Conservation (phyloP, 2,888 invertebrate species). For the Stratiomys singularior region DNA sequence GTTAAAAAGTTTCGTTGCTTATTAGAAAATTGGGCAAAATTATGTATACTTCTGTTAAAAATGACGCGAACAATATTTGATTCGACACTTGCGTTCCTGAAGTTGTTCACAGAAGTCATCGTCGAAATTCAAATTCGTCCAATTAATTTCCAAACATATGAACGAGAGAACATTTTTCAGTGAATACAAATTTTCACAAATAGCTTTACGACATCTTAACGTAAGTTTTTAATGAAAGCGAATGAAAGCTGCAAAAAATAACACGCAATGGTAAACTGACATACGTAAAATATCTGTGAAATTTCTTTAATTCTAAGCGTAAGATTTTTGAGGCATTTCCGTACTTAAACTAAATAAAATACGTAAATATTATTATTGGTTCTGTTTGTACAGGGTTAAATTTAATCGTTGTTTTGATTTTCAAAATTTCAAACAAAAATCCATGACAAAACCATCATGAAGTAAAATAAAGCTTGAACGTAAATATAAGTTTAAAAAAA, state of each 20-base stretch:
- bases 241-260: slow-evolving; percentile 19
- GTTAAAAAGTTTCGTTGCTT: too few relatives aligned
- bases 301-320: slow-evolving; percentile 45
- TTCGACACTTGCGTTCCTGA: neutral
- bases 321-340: slow-evolving; percentile 44
- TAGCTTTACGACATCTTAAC: neutral
- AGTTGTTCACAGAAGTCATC: too few relatives aligned
- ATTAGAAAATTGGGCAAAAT: too few relatives aligned
- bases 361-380: slow-evolving; percentile 8
- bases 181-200: neutral
- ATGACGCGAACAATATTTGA: neutral
- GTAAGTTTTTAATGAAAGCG: slow-evolving; percentile 20
- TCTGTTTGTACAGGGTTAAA: slow-evolving; percentile 45
- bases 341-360: slow-evolving; percentile 49
- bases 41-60: neutral
- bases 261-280: slow-evolving; percentile 49
- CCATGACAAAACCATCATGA: slow-evolving; percentile 22
- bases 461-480: neutral
- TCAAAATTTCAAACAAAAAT: slow-evolving; percentile 50
- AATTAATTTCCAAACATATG: too few relatives aligned
- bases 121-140: too few relatives aligned
- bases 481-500: slow-evolving; percentile 26
- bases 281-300: slow-evolving; percentile 52
- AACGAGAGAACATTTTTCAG: neutral
- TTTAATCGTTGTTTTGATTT: slow-evolving; percentile 38